phyloP scores from a whole-genome alignment of 2,888 invertebrate species.

The Ormyrus rosae region DNA sequence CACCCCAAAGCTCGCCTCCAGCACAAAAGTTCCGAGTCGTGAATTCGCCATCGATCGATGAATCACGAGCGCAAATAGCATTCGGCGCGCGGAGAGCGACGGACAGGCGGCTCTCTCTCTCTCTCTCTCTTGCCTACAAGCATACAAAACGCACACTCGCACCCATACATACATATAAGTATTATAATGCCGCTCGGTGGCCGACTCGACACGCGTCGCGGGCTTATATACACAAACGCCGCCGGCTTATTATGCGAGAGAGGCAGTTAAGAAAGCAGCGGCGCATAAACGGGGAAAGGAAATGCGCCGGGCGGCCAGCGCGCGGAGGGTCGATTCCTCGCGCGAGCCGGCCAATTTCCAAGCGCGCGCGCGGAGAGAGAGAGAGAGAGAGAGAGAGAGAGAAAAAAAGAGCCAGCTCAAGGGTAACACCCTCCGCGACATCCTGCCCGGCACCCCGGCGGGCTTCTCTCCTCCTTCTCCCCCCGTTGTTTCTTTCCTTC shows the following conservation, averaged over 20 bases:
- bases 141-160: neutral
- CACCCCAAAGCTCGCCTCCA: neutral
- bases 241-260: slow-evolving; percentile 28
- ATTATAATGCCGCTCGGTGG: no score
- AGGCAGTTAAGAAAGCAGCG: slow-evolving; percentile 45
- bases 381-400: no score
- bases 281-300: slow-evolving; percentile 35
- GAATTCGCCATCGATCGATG: slow-evolving; percentile 23
- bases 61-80: slow-evolving; percentile 32
- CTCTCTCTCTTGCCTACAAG: neutral
- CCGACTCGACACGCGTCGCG: neutral
- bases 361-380: neutral
- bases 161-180: no score
- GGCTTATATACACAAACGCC: neutral
- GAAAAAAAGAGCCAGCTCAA: slow-evolving; percentile 34
- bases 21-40: neutral
- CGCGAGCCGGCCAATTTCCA: no score
- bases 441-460: slow-evolving; percentile 37
- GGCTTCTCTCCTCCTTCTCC: slow-evolving; percentile 6
- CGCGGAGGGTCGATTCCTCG: no score
- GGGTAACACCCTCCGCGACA: slow-evolving; percentile 53
- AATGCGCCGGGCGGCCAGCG: slow-evolving; percentile 3
- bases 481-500: neutral
- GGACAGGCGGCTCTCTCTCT: neutral
- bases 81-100: neutral